phyloP scores from a whole-genome alignment of 2,113 vertebrate species.

The Tamias sibiricus region DNA sequence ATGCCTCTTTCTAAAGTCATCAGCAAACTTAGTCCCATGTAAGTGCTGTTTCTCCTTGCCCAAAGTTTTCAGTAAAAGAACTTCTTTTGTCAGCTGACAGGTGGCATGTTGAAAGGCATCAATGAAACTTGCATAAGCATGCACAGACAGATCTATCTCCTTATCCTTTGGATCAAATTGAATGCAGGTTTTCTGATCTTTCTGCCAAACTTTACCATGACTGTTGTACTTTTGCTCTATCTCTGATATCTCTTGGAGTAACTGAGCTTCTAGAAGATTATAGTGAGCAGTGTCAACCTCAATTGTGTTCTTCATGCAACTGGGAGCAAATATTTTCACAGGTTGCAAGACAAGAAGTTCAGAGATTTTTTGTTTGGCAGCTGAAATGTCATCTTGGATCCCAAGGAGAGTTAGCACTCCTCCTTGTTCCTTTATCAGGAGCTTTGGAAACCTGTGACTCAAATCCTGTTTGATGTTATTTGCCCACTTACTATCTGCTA shows the following conservation, averaged over 20 bases:
- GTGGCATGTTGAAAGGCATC: slow-evolving; percentile 74
- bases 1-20: slow-evolving; percentile 50
- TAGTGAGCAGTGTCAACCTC: slow-evolving; percentile 72
- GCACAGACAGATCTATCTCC: slow-evolving; percentile 74
- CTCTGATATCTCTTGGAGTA: slow-evolving; percentile 69
- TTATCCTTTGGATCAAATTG: slow-evolving; percentile 74
- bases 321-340: slow-evolving; percentile 58
- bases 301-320: slow-evolving; percentile 34
- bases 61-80: slow-evolving; percentile 50
- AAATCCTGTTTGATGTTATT: slow-evolving; percentile 59
- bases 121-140: slow-evolving; percentile 83
- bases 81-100: slow-evolving; percentile 63
- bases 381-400: slow-evolving; percentile 66
- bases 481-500: slow-evolving; percentile 42
- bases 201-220: background rate
- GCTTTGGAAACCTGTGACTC: slow-evolving; percentile 63
- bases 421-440: slow-evolving; percentile 76
- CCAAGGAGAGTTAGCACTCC: slow-evolving; percentile 79
- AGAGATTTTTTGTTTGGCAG: slow-evolving; percentile 60
- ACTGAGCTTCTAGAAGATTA: slow-evolving; percentile 72
- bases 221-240: slow-evolving; percentile 80
- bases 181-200: slow-evolving; percentile 55
- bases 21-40: background rate
- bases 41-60: slow-evolving; percentile 29
- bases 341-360: background rate